Evolutionary conservation across 2,888 invertebrate species (phyloP), one percentile per base, ranked within the genome.

Genomic region (Apeira syringaria): DNA sequence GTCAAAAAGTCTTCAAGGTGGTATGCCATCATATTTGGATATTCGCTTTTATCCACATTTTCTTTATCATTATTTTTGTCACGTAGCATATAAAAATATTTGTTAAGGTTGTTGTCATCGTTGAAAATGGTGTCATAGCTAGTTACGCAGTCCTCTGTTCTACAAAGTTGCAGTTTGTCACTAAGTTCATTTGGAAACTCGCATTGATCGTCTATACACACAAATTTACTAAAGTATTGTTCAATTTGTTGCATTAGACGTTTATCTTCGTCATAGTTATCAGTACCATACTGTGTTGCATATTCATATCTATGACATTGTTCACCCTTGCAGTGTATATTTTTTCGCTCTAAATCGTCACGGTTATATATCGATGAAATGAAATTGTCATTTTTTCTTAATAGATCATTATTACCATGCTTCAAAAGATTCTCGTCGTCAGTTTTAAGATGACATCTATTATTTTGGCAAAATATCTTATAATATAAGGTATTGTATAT

Each of bases 1-100:
- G 24, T 8, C 6, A 33, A 25, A 6, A 8, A 25, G 5, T 24
- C 24, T 33, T 24, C 33, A 13, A 33, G 24, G n/a, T 25, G 24
- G 9, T 25, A 33, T 8, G 33, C 24, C 13, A 11, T 33, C 3
- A 32, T 8, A 5, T 32, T 32, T 31, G 18, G 20, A 20, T 20
- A 7, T 20, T 20, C 2, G 6, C 20, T 20, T 5, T 7, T 9
- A 9, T 9, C 24, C 9, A 5, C 24, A 3, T 8, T 6, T 9
- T 9, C 24, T 0, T 9, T 9, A 2, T 8, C 2, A 9, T 9
- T 8, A 24, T 7, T 6, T 20, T 9, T 24, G 24, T 2, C 9
- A 9, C 24, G 24, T 24, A 9, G 15, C 15, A 15, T 4, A 15
- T 4, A 2, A 15, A 15, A 15, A 15, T 2, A 4, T 15, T 4